These are phyloP conservation scores for Allygus modestus DNA, from an alignment of 2,888 invertebrate species.

Conservation along the genomic window DNA sequence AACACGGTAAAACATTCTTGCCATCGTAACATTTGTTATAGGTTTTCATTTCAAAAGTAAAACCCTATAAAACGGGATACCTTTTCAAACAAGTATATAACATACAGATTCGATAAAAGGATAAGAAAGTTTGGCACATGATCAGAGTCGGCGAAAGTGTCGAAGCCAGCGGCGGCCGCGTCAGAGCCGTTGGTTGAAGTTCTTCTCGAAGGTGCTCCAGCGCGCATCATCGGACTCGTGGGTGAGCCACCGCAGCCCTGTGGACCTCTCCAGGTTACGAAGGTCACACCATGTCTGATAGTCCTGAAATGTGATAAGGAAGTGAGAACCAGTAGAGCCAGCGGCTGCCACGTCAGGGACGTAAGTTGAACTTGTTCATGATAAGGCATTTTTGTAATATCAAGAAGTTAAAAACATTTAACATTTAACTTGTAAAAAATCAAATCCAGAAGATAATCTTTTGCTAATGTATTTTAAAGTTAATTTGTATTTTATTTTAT, in stretches of 20 bases:
- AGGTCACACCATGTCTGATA: slow-evolving; percentile 97
- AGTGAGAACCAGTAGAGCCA: slow-evolving; percentile 7
- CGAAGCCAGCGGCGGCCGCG: slow-evolving; percentile 51
- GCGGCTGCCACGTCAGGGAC: too few relatives aligned
- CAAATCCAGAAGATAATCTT: too few relatives aligned
- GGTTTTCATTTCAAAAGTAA: too few relatives aligned
- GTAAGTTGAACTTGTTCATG: too few relatives aligned
- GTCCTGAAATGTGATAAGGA: slow-evolving; percentile 81
- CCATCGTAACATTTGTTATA: too few relatives aligned
- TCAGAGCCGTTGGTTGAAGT: slow-evolving; percentile 63
- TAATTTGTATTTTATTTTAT: too few relatives aligned
- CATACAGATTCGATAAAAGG: not conserved
- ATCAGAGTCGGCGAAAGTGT: slow-evolving; percentile 26
- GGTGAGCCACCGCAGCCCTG: slow-evolving; percentile 90
- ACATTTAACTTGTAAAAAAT: too few relatives aligned
- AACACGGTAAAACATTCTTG: too few relatives aligned
- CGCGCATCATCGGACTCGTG: slow-evolving; percentile 96
- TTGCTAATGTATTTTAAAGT: too few relatives aligned
- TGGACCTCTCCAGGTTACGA: slow-evolving; percentile 86
- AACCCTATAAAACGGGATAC: not conserved
- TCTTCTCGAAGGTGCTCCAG: slow-evolving; percentile 81
- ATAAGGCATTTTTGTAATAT: too few relatives aligned
- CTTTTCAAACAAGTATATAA: not conserved
- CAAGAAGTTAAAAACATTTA: too few relatives aligned
- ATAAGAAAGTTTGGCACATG: slow-evolving; percentile 34